Evolutionary conservation across 2,888 invertebrate species (phyloP).

Genomic region (Ganaspis brasiliensis): DNA sequence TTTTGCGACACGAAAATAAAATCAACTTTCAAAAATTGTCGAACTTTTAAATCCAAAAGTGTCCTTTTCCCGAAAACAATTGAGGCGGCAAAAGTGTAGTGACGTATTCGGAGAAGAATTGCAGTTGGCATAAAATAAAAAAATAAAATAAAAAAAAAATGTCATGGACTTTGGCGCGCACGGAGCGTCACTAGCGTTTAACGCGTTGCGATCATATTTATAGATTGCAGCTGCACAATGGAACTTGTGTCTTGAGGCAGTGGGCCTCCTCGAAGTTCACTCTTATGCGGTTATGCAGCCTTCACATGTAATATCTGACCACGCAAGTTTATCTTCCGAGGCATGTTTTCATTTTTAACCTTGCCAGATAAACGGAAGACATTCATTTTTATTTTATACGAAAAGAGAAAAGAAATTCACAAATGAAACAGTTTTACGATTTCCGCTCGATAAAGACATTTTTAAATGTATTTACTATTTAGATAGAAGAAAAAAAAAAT

Average conservation of each 20-base stretch:
- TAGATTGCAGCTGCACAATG: conserved; percentile 43
- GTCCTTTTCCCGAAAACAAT: too few species aligned
- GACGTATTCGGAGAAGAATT: neutral
- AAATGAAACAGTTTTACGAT: too few species aligned
- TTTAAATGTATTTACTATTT: too few species aligned
- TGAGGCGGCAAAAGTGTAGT: neutral
- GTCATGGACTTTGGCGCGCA: conserved; percentile 18
- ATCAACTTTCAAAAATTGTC: too few species aligned
- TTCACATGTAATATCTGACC: conserved; percentile 31
- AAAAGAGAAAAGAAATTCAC: too few species aligned
- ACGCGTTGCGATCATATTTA: conserved; percentile 37
- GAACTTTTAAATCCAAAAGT: too few species aligned
- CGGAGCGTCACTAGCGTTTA: conserved; percentile 22
- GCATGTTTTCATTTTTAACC: conserved; percentile 3
- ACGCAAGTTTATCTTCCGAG: conserved; percentile 4
- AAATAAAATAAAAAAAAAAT: conserved; percentile 4
- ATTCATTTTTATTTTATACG: too few species aligned
- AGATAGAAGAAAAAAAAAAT: too few species aligned
- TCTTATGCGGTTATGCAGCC: conserved; percentile 10
- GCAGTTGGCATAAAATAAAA: neutral
- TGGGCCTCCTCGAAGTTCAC: conserved; percentile 37
- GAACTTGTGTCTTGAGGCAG: conserved; percentile 20
- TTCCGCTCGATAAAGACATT: too few species aligned
- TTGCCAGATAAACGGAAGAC: neutral
- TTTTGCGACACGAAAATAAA: too few species aligned